These are phyloP conservation scores for Trichosurus vulpecula DNA, from an alignment of 2,797 vertebrate genomes.

Conservation along the genomic window DNA sequence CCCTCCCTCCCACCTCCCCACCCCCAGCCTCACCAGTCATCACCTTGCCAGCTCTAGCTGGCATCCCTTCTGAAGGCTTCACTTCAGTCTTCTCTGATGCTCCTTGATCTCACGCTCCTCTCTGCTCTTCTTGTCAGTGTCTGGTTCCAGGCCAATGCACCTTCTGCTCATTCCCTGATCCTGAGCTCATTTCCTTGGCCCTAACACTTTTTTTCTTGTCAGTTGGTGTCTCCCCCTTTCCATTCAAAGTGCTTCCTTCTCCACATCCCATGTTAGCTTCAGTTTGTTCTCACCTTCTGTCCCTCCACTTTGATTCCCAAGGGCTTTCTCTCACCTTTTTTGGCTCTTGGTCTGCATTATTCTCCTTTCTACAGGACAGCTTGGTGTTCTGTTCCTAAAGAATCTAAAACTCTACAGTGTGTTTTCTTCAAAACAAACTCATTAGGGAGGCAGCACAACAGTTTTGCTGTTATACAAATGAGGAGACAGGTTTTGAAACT, in stretches of 20 bases:
- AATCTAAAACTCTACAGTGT: neutral
- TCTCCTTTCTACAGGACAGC: neutral
- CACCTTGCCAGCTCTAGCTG: neutral
- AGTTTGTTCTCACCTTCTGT: neutral
- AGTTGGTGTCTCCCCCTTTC: too few species aligned
- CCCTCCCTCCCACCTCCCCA: neutral
- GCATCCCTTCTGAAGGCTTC: neutral
- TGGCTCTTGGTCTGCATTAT: neutral
- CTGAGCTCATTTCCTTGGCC: neutral
- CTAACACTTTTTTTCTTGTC: neutral
- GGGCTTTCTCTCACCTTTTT: neutral
- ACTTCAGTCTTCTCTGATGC: fast-evolving
- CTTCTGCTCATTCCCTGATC: neutral
- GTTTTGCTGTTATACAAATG: neutral
- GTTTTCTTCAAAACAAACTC: neutral
- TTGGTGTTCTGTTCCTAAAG: neutral
- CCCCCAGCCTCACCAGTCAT: neutral
- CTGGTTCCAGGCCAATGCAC: neutral
- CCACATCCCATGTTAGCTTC: neutral
- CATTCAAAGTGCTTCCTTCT: neutral
- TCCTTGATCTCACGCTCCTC: neutral
- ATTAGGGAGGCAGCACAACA: fast-evolving
- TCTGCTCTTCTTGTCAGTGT: neutral
- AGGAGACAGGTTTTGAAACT: neutral
- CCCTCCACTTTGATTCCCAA: fast-evolving